phyloP scores from a whole-genome alignment of 2,113 vertebrate species.

The Chloroceryle aenea region DNA sequence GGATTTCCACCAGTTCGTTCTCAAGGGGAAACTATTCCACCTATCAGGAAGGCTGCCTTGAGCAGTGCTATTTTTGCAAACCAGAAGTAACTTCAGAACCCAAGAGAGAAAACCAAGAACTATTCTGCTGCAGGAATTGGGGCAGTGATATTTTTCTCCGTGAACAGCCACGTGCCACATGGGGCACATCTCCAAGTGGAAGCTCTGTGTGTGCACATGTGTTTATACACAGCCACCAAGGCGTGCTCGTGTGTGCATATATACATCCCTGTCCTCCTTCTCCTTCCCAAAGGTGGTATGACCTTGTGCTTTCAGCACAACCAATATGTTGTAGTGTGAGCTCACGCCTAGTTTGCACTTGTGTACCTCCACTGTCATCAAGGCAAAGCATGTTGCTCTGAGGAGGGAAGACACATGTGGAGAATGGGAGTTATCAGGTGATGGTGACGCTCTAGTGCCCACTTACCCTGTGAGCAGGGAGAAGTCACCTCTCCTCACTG shows the following conservation, averaged over 20 bases:
- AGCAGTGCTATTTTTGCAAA: slow-evolving; percentile 37
- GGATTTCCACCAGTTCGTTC: slow-evolving; percentile 56
- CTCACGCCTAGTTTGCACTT: background rate
- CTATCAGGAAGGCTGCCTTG: slow-evolving; percentile 28
- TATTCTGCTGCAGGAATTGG: background rate
- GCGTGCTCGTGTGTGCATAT: background rate
- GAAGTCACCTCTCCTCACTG: background rate
- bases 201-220: background rate
- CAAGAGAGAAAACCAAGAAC: background rate
- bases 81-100: slow-evolving; percentile 41
- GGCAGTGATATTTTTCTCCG: background rate
- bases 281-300: background rate
- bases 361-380: background rate
- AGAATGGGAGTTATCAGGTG: background rate
- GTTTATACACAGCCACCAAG: background rate
- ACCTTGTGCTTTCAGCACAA: background rate
- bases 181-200: slow-evolving; percentile 12
- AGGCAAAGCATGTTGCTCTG: background rate
- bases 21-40: slow-evolving; percentile 57
- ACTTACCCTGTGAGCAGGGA: background rate
- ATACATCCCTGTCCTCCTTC: background rate
- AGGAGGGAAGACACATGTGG: background rate
- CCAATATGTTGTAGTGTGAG: background rate
- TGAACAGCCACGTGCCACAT: background rate
- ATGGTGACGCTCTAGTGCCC: background rate